These are phyloP conservation scores for Meandrusa payeni DNA, from an alignment of 2,888 invertebrate genomes.

Conservation along the genomic window DNA sequence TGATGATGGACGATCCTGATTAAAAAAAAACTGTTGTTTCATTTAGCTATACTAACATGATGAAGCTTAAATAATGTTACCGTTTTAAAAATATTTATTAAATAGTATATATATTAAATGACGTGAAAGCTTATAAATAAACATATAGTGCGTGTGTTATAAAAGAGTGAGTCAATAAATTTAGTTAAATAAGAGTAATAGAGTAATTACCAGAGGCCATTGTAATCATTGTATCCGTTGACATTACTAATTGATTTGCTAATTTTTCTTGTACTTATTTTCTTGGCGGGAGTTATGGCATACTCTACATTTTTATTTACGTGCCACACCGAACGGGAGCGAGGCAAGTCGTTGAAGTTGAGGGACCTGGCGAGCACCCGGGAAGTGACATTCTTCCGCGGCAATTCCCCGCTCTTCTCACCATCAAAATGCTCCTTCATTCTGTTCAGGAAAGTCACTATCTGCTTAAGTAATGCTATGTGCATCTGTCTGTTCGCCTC, in stretches of 20 bases:
- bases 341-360: conserved; percentile 57
- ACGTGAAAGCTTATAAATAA: too few species aligned
- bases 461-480: conserved; percentile 85
- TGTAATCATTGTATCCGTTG: conserved; percentile 60
- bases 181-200: too few species aligned
- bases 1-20: too few species aligned
- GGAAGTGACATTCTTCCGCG: conserved; percentile 38
- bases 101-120: too few species aligned
- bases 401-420: conserved; percentile 45
- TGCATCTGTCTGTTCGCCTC: conserved; percentile 88
- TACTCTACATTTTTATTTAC: conserved; percentile 62
- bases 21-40: too few species aligned
- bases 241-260: conserved; percentile 73
- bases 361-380: conserved; percentile 41
- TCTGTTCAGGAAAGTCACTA: conserved; percentile 84
- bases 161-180: too few species aligned
- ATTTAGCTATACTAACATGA: too few species aligned
- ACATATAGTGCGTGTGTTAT: too few species aligned
- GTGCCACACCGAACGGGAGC: conserved; percentile 65
- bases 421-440: conserved; percentile 83
- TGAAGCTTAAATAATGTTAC: too few species aligned
- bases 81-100: too few species aligned
- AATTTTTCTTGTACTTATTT: conserved; percentile 61
- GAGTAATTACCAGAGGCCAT: conserved; percentile 51
- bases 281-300: conserved; percentile 49